Percentiles rank a stretch among this genome's conserved stretches.
Conservation (phyloP, 2,888 invertebrate species). For the Tortrix viridana region DNA sequence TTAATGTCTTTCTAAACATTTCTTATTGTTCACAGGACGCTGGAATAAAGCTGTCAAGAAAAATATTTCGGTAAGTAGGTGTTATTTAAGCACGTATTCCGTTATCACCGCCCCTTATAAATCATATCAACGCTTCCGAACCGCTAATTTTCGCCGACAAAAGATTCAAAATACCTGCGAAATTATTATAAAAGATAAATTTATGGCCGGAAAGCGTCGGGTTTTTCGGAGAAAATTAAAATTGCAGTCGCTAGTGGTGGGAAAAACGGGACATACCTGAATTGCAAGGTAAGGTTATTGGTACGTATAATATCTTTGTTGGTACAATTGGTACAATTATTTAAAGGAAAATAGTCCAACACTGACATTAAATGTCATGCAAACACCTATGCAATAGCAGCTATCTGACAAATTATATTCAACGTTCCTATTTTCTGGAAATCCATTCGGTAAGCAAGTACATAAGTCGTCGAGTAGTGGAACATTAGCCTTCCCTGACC, state of each 20-base stretch:
- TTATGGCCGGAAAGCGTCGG: constrained; percentile 39
- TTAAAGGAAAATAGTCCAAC: no score
- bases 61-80: constrained; percentile 34
- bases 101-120: constrained; percentile 32
- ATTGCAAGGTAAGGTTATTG: no score
- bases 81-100: constrained; percentile 26
- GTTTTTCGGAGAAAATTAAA: constrained; percentile 37
- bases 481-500: no score
- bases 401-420: no score
- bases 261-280: neutral
- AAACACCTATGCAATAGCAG: no score
- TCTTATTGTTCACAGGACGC: constrained; percentile 29
- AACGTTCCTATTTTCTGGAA: no score
- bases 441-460: no score
- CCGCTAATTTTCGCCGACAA: constrained; percentile 38
- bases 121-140: constrained; percentile 31
- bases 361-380: no score
- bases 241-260: constrained; percentile 23
- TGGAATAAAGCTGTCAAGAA: constrained; percentile 34
- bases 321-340: no score
- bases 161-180: constrained; percentile 43
- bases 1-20: constrained; percentile 8
- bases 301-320: no score
- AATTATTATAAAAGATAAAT: constrained; percentile 51
- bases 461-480: no score